Evolutionary conservation across 2,888 invertebrate species (phyloP).

Genomic region (Hypomecis atomaria): DNA sequence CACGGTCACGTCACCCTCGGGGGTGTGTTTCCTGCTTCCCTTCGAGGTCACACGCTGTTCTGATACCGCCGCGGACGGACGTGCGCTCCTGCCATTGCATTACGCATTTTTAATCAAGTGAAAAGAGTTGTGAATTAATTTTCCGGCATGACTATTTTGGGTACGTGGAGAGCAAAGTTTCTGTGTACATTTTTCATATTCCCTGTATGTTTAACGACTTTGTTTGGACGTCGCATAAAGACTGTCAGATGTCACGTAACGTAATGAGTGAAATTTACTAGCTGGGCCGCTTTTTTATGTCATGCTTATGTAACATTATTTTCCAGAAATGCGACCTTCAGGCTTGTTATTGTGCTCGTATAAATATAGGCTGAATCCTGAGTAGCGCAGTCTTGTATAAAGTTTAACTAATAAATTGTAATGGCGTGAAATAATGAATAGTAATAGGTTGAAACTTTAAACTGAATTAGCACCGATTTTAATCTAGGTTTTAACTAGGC

Average conservation of each 20-base stretch:
- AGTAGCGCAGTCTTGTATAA: too few relatives aligned
- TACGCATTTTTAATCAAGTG: slow-evolving; percentile 33
- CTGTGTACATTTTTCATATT: slow-evolving; percentile 6
- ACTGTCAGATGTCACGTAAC: slow-evolving; percentile 24
- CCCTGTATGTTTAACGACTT: background rate
- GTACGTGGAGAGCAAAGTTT: slow-evolving; percentile 52
- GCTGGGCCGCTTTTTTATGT: slow-evolving; percentile 30
- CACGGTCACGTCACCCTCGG: slow-evolving; percentile 62
- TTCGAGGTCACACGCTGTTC: slow-evolving; percentile 77
- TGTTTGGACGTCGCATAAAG: slow-evolving; percentile 27
- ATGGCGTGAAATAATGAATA: too few relatives aligned
- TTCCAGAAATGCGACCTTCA: slow-evolving; percentile 54
- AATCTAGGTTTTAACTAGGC: too few relatives aligned
- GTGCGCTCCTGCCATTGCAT: slow-evolving; percentile 53
- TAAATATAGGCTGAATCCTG: background rate
- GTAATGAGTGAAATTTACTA: slow-evolving; percentile 35
- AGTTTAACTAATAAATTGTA: too few relatives aligned
- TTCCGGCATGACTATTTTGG: slow-evolving; percentile 70
- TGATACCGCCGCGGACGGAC: slow-evolving; percentile 61
- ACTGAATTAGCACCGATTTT: too few relatives aligned
- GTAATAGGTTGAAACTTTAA: too few relatives aligned
- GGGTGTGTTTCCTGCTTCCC: slow-evolving; percentile 68
- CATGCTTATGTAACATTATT: slow-evolving; percentile 55
- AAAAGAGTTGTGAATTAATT: slow-evolving; percentile 44
- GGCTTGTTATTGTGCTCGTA: slow-evolving; percentile 35